Percentiles rank a stretch among this genome's conserved stretches.
These are phyloP conservation scores for Ranitomeya variabilis DNA, from an alignment of 2,113 vertebrate genomes.

Conservation along the genomic window DNA sequence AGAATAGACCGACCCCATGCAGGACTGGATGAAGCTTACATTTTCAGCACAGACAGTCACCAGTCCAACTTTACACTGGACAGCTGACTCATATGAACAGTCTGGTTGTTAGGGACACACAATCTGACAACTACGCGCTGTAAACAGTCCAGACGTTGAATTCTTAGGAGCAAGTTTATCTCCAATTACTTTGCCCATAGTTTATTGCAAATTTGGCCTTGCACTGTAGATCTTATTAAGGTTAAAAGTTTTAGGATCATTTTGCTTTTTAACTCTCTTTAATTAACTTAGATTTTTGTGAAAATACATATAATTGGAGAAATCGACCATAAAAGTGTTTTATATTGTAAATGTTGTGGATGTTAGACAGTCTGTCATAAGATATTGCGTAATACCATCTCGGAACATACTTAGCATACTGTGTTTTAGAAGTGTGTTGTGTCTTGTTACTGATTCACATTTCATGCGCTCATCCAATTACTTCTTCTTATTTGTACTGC, in stretches of 20 bases:
- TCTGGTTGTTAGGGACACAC: neutral
- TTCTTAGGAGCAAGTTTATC: neutral
- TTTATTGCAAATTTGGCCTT: neutral
- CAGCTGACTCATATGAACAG: neutral
- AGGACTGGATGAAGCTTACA: too few relatives aligned
- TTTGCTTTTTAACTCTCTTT: neutral
- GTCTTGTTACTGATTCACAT: slow-evolving; percentile 25
- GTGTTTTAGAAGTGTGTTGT: neutral
- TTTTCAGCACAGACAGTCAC: too few relatives aligned
- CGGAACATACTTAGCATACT: neutral
- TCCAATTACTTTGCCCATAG: neutral
- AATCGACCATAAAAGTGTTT: neutral
- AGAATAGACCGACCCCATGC: too few relatives aligned
- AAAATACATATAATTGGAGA: neutral
- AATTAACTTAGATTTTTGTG: neutral
- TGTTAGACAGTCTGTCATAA: neutral
- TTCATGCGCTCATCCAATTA: slow-evolving; percentile 8
- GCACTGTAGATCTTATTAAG: neutral
- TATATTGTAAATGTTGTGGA: neutral
- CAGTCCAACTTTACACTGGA: neutral
- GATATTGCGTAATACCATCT: neutral
- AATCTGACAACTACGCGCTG: neutral
- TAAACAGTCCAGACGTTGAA: neutral
- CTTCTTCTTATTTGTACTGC: slow-evolving; percentile 2
- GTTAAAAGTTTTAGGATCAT: neutral